phyloP scores from a whole-genome alignment of 1,140 invertebrate species.

The Phocides pigmalion region DNA sequence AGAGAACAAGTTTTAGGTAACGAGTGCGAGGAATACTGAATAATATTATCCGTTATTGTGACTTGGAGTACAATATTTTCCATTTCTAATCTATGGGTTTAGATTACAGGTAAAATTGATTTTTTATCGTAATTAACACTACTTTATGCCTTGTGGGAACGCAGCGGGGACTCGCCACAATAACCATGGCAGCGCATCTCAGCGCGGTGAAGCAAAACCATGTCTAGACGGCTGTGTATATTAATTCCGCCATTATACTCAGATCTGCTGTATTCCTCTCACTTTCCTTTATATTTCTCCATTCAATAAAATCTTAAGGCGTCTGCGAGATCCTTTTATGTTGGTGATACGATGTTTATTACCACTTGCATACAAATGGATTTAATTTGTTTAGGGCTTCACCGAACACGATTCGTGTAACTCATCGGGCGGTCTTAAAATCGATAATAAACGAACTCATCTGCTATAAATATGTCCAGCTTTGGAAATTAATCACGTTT shows the following conservation, averaged over 20 bases:
- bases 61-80: conserved; percentile 34
- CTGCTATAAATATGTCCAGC: conserved; percentile 39
- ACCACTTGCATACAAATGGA: conserved; percentile 40
- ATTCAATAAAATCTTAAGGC: conserved; percentile 39
- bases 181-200: conserved; percentile 54
- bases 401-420: conserved; percentile 41
- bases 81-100: conserved; percentile 52
- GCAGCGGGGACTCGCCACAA: conserved; percentile 69
- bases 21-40: not conserved
- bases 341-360: conserved; percentile 50
- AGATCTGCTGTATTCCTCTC: conserved; percentile 55
- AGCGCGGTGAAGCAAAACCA: conserved; percentile 69
- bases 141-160: conserved; percentile 61
- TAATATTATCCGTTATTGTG: not conserved
- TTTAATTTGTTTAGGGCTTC: conserved; percentile 50
- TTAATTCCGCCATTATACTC: conserved; percentile 62
- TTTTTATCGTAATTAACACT: conserved; percentile 58
- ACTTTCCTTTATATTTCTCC: conserved; percentile 55
- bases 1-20: conserved; percentile 17
- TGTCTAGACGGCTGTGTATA: conserved; percentile 71
- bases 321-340: conserved; percentile 41
- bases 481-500: conserved; percentile 26
- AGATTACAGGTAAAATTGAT: conserved; percentile 46
- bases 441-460: conserved; percentile 48
- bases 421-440: conserved; percentile 61